phyloP scores from a whole-genome alignment of 2,888 invertebrate species.

The Leptinotarsa rubiginosa region DNA sequence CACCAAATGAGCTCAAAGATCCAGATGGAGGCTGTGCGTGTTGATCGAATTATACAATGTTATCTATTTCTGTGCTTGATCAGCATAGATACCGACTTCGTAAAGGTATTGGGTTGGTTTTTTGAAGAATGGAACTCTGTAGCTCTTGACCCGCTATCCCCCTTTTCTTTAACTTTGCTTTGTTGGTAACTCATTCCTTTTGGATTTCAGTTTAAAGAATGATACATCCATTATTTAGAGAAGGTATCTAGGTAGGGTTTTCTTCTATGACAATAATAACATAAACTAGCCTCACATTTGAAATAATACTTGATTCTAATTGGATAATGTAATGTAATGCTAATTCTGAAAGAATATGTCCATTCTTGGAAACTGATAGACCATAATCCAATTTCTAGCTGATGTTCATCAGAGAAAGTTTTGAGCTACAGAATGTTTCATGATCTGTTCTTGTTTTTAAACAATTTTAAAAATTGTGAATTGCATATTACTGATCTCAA shows the following conservation, averaged over 20 bases:
- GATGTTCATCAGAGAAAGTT: not conserved
- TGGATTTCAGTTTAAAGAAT: constrained; percentile 3
- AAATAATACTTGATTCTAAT: not conserved
- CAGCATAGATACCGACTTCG: constrained; percentile 38
- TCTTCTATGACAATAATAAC: constrained; percentile 3
- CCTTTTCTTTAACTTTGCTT: not conserved
- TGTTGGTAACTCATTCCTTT: not conserved
- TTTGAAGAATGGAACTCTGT: constrained; percentile 33
- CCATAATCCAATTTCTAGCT: not conserved
- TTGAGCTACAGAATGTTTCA: constrained; percentile 16
- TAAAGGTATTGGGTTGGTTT: constrained; percentile 13
- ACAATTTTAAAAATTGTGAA: constrained; percentile 8
- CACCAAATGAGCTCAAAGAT: constrained; percentile 93
- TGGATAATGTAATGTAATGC: not conserved
- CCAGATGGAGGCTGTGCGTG: constrained; percentile 95
- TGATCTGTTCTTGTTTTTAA: not conserved
- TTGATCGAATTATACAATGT: constrained; percentile 63
- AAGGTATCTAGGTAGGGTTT: not conserved
- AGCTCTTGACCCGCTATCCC: constrained; percentile 24
- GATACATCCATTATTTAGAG: not conserved
- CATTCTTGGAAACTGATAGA: constrained; percentile 14
- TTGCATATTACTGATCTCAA: not conserved
- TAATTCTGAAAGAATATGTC: not conserved
- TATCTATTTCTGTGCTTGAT: constrained; percentile 44
- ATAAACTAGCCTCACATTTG: constrained; percentile 2